Base-by-base conservation (phyloP, 2,797 vertebrate species). In the Arctocebus calabarensis region DNA sequence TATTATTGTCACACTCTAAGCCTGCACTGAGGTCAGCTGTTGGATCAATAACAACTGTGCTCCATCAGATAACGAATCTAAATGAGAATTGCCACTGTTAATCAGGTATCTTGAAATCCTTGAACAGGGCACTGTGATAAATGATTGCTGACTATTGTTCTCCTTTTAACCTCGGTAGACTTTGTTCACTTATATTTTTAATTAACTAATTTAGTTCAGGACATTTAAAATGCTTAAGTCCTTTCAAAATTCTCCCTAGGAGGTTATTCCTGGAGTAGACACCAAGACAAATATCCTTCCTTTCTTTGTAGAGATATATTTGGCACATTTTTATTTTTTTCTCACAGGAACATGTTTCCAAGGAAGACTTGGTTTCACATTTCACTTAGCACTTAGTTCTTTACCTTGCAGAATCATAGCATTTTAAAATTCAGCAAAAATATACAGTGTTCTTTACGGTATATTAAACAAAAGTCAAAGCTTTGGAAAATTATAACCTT, bases 51-150 rank as follows among this genome's bases (percentile, higher is more conserved):
- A 79, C 79, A 98, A 94, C 96, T 98, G 93, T 95, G 94, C 77
- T 92, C 88, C 95, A 95, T 96, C 95, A 98, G 98, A 98, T 90
- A 96, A 94, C 20, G 92, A 97, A 98, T 98, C 97, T 98, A 95
- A 98, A 98, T 97, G 96, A 98, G 97, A 98, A 98, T 98, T 98
- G 97, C 98, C 97, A 96, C 98, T 96, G 98, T 86, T 97, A 97
- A 96, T 98, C 97, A 97, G 93, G 94, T 97, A 86, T 90, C 97
- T 98, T 94, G 96, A 97, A 97, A 97, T 98, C 96, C 98, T 97
- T 27, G 83, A 97, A 96, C 92, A 91, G 89, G 95, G 89, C 93
- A 94, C 92, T 73, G 88, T 97, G 97, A 98, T 98, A 96, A 96
- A 97, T 96, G 98, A 97, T 97, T 96, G 92, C 95, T 0, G 82